Evolutionary conservation across 2,113 vertebrate species (phyloP).

Genomic region (Nothoprocta pentlandii): DNA sequence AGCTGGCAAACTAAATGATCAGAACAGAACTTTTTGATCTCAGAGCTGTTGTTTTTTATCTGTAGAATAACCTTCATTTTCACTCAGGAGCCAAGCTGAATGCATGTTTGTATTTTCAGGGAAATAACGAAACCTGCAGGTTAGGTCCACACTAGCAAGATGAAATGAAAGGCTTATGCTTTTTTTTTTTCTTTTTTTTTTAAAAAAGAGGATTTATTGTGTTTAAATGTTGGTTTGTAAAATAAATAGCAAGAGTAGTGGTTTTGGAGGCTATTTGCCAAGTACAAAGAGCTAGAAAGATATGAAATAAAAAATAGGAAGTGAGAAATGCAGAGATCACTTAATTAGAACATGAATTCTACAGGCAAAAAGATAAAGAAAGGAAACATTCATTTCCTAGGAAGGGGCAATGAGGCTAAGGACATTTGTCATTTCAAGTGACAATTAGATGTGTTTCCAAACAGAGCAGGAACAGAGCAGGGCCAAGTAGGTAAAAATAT

Average conservation of each 20-base stretch:
- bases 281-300: neutral
- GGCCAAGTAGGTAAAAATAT: slow-evolving; percentile 44
- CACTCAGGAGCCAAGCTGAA: neutral
- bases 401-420: neutral
- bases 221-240: slow-evolving; percentile 6
- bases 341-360: slow-evolving; percentile 70
- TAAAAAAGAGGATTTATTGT: neutral
- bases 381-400: neutral
- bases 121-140: neutral
- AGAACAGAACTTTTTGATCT: slow-evolving; percentile 1
- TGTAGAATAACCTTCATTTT: neutral
- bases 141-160: neutral
- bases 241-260: neutral
- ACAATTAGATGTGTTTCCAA: slow-evolving; percentile 61
- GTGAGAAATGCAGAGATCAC: slow-evolving; percentile 49
- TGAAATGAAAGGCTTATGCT: neutral
- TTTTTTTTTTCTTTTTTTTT: neutral
- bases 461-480: slow-evolving; percentile 21
- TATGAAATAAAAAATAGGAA: slow-evolving; percentile 27
- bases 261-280: slow-evolving; percentile 23
- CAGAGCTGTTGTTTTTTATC: neutral
- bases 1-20: neutral
- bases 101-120: neutral
- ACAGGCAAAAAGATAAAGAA: slow-evolving; percentile 18
- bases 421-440: slow-evolving; percentile 50